Evolutionary conservation across 2,888 invertebrate genomes (phyloP), one percentile per base, ranked within the genome.

Genomic region (Drosophila acutilabella): DNA sequence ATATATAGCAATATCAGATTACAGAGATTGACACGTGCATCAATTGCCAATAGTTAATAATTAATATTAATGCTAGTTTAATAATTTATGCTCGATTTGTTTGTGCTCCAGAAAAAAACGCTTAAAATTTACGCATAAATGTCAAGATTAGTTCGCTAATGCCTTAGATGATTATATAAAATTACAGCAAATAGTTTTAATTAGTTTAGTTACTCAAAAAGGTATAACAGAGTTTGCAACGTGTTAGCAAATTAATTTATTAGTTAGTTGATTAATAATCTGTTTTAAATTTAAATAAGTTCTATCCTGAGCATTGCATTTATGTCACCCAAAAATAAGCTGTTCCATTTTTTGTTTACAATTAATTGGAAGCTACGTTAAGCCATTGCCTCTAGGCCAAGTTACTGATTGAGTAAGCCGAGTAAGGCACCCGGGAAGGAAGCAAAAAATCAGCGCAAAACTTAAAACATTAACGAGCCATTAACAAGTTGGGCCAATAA

Each of bases 401-500:
- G 8, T 18, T 8, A 6, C 45, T 38, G 57, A 57, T 47, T 47
- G 14, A 56, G 36, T 23, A 20, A 38, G 20, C n/a, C 40, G 13
- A 14, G 14, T 40, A 5, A 14, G 16, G 50, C n/a, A 16, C 2
- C 2, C 7, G 6, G 11, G 13, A 36, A 36, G 16, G 20, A 8
- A 42, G 60, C 47, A 42, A 14, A 50, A 56, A 80, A 78, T 78
- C 80, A 61, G 56, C 20, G 23, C 30, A 74, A 71, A 88, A 80
- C 71, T 83, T 71, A 67, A 74, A 83, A 53, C 88, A 81, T 89
- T 85, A 89, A 89, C 86, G 82, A 79, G 74, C 77, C 86, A 86
- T 89, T 89, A 81, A 88, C 80, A 86, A 86, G 89, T 86, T 89
- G 68, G 74, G 44, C 48, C 74, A 79, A 86, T 86, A 89, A 86